Percentiles rank a stretch among this genome's conserved stretches.
phyloP scores from a whole-genome alignment of 2,888 invertebrate species.

The Ecdyonurus torrentis region DNA sequence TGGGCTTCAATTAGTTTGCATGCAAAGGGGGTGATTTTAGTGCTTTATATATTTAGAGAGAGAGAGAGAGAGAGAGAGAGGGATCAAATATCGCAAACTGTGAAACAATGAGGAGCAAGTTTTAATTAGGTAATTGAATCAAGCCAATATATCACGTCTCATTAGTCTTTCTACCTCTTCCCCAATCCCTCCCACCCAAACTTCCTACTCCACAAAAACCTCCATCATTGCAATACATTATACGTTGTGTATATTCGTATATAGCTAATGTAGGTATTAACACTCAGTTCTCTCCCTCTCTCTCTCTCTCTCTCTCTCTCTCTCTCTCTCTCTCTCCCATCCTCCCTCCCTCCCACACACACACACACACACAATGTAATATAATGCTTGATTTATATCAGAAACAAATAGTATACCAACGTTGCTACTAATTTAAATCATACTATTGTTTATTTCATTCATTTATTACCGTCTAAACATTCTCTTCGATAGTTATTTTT shows the following conservation, averaged over 20 bases:
- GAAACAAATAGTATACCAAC: not conserved
- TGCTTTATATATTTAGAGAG: not conserved
- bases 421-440: not conserved
- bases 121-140: not conserved
- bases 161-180: not conserved
- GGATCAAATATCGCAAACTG: not conserved
- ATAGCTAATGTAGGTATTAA: not conserved
- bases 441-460: not conserved
- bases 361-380: slow-evolving; percentile 2
- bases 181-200: not conserved
- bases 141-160: not conserved
- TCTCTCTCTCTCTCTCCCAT: slow-evolving; percentile 7
- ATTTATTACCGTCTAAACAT: not conserved
- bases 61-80: not conserved
- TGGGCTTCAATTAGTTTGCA: not conserved
- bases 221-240: no score
- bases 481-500: no score
- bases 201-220: not conserved
- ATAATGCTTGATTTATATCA: not conserved
- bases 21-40: not conserved
- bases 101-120: not conserved
- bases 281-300: slow-evolving; percentile 5
- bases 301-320: slow-evolving; percentile 8
- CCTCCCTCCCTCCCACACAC: no score
- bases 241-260: no score